Evolutionary conservation across 2,797 vertebrate species (phyloP).

Genomic region (Oreochromis mossambicus): DNA sequence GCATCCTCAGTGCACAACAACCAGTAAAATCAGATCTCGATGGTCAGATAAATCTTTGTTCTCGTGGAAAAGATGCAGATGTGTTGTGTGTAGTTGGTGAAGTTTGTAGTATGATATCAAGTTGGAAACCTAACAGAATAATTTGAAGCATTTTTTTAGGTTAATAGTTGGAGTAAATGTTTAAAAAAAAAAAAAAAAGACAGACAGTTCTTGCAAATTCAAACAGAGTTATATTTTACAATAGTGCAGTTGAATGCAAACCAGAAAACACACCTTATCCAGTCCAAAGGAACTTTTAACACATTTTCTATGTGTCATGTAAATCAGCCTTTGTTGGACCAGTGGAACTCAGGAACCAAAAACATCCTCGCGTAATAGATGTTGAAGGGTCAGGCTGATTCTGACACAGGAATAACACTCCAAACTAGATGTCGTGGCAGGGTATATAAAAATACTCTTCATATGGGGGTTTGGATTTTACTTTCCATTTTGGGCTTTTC

Average conservation of each 20-base stretch:
- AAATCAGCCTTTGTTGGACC: not conserved
- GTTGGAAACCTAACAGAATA: not conserved
- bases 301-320: not conserved
- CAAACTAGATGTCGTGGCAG: not conserved
- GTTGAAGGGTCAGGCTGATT: not conserved
- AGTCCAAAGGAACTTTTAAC: not conserved
- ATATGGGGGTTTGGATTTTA: constrained; percentile 8
- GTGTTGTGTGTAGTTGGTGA: not conserved
- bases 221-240: constrained; percentile 8
- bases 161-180: not conserved
- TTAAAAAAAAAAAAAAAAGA: not conserved
- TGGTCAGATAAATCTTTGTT: not conserved
- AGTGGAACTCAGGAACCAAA: not conserved
- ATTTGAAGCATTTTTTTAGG: not conserved
- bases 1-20: not conserved
- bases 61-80: not conserved
- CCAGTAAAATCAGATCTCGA: not conserved
- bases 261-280: not conserved
- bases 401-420: not conserved
- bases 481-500: constrained; percentile 59
- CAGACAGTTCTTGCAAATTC: constrained; percentile 20
- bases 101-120: not conserved
- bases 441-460: not conserved
- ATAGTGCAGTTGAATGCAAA: not conserved
- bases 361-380: not conserved